A percentile compares a stretch with the other conserved stretches of the same genome.
Evolutionary conservation across 2,113 vertebrate species (phyloP).

Genomic region (sheep (Ovis aries)): DNA sequence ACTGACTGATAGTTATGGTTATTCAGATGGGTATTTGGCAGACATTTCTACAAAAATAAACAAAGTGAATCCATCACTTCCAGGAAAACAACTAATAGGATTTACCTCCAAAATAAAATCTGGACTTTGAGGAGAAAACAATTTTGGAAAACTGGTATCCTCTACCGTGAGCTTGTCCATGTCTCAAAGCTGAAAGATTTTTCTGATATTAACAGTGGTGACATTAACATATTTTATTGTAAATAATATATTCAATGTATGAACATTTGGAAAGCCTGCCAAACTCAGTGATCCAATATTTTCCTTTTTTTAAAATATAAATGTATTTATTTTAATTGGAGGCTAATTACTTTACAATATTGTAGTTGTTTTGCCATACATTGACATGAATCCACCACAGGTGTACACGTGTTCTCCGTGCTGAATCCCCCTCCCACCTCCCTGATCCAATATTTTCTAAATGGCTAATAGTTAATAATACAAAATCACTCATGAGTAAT

Average conservation of each 20-base stretch:
- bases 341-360: not conserved
- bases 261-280: not conserved
- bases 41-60: not conserved
- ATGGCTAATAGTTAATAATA: not conserved
- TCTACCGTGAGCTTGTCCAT: not conserved
- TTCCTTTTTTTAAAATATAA: not conserved
- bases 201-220: not conserved
- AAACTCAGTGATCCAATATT: not conserved
- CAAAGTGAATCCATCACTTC: not conserved
- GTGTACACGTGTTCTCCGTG: not conserved
- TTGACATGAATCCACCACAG: rapidly evolving
- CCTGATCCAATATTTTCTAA: not conserved
- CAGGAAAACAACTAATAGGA: not conserved
- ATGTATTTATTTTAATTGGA: not conserved
- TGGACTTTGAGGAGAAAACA: not conserved
- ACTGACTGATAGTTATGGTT: not conserved
- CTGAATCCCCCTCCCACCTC: not conserved
- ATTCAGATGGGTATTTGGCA: not conserved
- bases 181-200: not conserved
- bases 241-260: not conserved
- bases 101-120: not conserved
- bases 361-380: not conserved
- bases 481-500: not conserved
- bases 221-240: not conserved
- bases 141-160: not conserved